Percentiles rank a stretch among this genome's conserved stretches.
Conservation (phyloP, 2,888 invertebrate genomes). For the Synanthedon tipuliformis region DNA sequence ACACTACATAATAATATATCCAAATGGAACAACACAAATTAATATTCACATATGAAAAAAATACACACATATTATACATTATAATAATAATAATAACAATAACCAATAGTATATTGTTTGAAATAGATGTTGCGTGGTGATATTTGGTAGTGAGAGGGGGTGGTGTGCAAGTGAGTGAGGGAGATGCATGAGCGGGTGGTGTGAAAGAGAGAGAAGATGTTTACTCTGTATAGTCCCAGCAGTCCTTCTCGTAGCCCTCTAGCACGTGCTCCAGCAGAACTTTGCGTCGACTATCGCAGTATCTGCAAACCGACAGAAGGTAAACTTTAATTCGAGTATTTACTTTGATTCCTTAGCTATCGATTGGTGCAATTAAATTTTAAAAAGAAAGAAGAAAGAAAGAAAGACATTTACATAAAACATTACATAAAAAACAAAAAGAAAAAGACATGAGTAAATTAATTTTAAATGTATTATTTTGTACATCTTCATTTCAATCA, state of each 20-base stretch:
- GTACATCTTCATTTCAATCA: too few relatives aligned
- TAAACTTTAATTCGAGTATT: too few relatives aligned
- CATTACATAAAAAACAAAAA: too few relatives aligned
- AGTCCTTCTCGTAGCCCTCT: slow-evolving; percentile 98
- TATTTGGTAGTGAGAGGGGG: slow-evolving; percentile 7
- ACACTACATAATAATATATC: too few relatives aligned
- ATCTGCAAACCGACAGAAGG: slow-evolving; percentile 71
- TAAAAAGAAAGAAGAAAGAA: too few relatives aligned
- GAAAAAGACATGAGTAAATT: too few relatives aligned
- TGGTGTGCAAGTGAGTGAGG: slow-evolving; percentile 14
- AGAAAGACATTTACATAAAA: too few relatives aligned
- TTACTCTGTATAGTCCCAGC: slow-evolving; percentile 96
- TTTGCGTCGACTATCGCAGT: slow-evolving; percentile 97
- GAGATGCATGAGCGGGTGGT: slow-evolving; percentile 2
- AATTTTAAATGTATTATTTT: too few relatives aligned
- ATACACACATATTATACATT: neutral
- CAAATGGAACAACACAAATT: too few relatives aligned
- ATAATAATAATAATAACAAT: neutral
- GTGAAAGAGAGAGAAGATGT: slow-evolving; percentile 16
- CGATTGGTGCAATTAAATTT: too few relatives aligned
- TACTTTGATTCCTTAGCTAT: too few relatives aligned
- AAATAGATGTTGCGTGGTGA: neutral
- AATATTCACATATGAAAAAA: neutral
- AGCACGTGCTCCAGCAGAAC: slow-evolving; percentile 97
- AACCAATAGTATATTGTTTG: neutral